Base-by-base conservation (phyloP, 2,888 invertebrate genomes). In the Mellilla xanthometata region DNA sequence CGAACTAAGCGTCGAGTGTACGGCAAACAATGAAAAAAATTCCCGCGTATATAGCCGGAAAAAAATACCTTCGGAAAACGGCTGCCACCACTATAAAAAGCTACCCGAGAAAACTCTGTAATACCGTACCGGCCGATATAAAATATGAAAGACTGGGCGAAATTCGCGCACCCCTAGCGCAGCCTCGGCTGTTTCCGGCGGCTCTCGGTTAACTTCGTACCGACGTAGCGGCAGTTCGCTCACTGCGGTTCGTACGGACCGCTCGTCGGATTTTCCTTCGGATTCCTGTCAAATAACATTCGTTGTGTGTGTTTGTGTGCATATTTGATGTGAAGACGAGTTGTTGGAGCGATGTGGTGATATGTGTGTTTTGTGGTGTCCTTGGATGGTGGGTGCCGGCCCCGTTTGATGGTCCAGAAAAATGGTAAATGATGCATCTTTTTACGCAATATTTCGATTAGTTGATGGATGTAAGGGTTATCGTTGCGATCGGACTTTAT, bases 121-220 rank as follows among this genome's bases (percentile, higher is more conserved):
- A 86, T 83, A 81, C 81, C 80, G 78, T 74, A 78, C 81, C 81
- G 62, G 76, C 77, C 82, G 79, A 81, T 87, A 87, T 88, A 87
- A 88, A 88, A 88, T 88, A 87, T 88, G 88, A 88, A 88, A 86
- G 84, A 81, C 82, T 77, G 86, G 75, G 81, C 85, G 64, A 77
- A 86, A 80, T 81, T 81, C 76, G 71, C 66, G 13, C 68, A 63
- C 69, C 74, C 74, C 71, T 62, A 74, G 70, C 71, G 60, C 61
- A 35, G 49, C 48, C 47, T 84, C 86, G 86, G 73, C 44, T 32
- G 28, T 45, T 43, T 61, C 76, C 86, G 86, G 52, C 44, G 11
- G 23, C 34, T 46, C 48, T 78, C 81, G 81, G 70, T 33, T 11
- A 56, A 50, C 49, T 69, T 72, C 85, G 86, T 68, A 60, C 53